These are phyloP conservation scores for Meta bourneti DNA, from an alignment of 2,888 invertebrate genomes.

Conservation along the genomic window DNA sequence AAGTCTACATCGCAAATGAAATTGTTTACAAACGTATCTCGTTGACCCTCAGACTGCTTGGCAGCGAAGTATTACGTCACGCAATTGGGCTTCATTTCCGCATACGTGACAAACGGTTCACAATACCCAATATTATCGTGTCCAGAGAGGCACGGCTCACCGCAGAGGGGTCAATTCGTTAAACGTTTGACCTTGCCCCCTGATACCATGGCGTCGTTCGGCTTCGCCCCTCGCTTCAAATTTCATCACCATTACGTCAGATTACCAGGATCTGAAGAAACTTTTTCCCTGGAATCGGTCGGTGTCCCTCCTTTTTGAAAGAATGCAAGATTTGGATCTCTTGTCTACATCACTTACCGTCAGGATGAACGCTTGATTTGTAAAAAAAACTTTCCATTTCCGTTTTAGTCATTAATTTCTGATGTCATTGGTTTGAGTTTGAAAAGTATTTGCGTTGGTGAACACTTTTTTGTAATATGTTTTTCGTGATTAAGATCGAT, in stretches of 20 bases:
- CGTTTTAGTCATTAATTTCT: too few relatives aligned
- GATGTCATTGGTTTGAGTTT: too few relatives aligned
- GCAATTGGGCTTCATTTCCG: conserved; percentile 49
- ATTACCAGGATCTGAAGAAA: conserved; percentile 42
- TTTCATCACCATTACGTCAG: conserved; percentile 39
- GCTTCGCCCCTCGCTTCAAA: conserved; percentile 38
- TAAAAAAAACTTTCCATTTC: too few relatives aligned
- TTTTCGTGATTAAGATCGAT: too few relatives aligned
- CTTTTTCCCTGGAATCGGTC: not conserved
- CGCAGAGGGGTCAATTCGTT: conserved; percentile 49
- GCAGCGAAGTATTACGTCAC: conserved; percentile 39
- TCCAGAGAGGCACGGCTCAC: not conserved
- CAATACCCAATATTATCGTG: not conserved
- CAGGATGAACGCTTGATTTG: too few relatives aligned
- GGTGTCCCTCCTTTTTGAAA: too few relatives aligned
- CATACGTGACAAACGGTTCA: conserved; percentile 65
- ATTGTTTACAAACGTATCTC: conserved; percentile 28
- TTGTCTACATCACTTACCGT: too few relatives aligned
- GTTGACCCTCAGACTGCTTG: conserved; percentile 46
- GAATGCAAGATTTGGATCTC: too few relatives aligned
- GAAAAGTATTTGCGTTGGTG: too few relatives aligned
- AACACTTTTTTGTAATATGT: too few relatives aligned
- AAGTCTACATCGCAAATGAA: not conserved
- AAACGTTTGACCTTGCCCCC: conserved; percentile 62
- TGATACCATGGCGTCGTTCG: not conserved